These are phyloP conservation scores for Hystrix cristata DNA, from an alignment of 2,113 vertebrate species.

Conservation along the genomic window DNA sequence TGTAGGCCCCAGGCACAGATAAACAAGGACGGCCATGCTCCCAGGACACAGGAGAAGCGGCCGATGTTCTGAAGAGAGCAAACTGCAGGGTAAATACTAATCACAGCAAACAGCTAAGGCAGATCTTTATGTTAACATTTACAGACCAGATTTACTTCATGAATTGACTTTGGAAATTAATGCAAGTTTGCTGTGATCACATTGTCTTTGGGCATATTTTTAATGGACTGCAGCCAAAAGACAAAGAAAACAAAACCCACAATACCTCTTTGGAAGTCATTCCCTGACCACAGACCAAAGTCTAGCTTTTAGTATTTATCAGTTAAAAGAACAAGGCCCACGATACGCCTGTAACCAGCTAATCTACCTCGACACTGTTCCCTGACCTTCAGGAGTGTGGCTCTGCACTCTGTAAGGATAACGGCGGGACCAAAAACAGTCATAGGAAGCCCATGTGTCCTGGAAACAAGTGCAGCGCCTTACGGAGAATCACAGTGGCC, in stretches of 20 bases:
- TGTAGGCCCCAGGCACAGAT: background rate
- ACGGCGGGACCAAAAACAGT: background rate
- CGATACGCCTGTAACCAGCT: background rate
- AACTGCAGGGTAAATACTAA: background rate
- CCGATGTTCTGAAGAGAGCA: background rate
- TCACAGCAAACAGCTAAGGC: background rate
- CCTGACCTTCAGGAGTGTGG: background rate
- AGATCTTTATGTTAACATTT: conserved; percentile 1
- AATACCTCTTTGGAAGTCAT: background rate
- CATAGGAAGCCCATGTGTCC: background rate
- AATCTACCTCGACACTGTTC: background rate
- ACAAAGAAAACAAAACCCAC: background rate
- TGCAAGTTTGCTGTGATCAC: background rate
- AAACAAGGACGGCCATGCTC: background rate
- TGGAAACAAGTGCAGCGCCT: fast-evolving
- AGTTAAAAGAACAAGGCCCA: background rate
- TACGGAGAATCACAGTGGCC: background rate
- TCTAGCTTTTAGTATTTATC: background rate
- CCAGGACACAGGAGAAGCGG: background rate
- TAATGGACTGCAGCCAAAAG: background rate
- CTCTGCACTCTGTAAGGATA: background rate
- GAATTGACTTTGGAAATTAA: conserved; percentile 44
- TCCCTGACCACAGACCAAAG: background rate
- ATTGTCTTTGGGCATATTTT: conserved; percentile 39
- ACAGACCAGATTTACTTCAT: background rate